phyloP scores from a whole-genome alignment of 2,888 invertebrate genomes.

The Andrena dorsata region DNA sequence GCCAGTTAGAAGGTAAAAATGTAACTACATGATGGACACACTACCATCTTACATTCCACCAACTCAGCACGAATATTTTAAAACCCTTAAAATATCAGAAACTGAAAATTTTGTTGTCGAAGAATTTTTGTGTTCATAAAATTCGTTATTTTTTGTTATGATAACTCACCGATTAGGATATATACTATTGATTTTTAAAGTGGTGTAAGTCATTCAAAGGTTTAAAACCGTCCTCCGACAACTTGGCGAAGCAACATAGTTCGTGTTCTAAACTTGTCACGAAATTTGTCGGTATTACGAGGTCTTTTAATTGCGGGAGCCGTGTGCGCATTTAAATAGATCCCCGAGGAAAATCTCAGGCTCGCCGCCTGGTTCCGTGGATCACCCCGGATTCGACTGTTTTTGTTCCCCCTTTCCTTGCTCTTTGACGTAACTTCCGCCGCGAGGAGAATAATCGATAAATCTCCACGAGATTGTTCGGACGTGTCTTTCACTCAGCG shows the following conservation, averaged over 20 bases:
- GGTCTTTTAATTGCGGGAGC: neutral
- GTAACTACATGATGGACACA: too few species aligned
- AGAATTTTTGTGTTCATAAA: too few species aligned
- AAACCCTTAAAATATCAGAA: too few species aligned
- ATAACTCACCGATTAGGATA: neutral
- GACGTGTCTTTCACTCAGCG: constrained; percentile 52
- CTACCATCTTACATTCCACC: too few species aligned
- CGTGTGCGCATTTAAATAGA: constrained; percentile 5
- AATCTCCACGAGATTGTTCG: constrained; percentile 53
- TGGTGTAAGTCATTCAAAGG: neutral
- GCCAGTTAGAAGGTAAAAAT: too few species aligned
- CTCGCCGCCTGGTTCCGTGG: constrained; percentile 3
- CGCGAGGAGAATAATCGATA: constrained; percentile 48
- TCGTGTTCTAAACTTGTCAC: neutral
- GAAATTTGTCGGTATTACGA: too few species aligned
- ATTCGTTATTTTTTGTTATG: too few species aligned
- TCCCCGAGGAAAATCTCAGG: neutral
- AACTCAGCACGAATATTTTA: too few species aligned
- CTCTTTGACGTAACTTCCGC: constrained; percentile 39
- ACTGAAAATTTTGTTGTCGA: too few species aligned
- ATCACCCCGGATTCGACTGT: constrained; percentile 2
- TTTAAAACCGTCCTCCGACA: too few species aligned
- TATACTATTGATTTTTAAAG: neutral
- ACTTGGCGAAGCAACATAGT: neutral
- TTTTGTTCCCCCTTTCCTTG: constrained; percentile 15